Conservation (phyloP, 2,797 vertebrate genomes). For the Tympanoctomys barrerae region DNA sequence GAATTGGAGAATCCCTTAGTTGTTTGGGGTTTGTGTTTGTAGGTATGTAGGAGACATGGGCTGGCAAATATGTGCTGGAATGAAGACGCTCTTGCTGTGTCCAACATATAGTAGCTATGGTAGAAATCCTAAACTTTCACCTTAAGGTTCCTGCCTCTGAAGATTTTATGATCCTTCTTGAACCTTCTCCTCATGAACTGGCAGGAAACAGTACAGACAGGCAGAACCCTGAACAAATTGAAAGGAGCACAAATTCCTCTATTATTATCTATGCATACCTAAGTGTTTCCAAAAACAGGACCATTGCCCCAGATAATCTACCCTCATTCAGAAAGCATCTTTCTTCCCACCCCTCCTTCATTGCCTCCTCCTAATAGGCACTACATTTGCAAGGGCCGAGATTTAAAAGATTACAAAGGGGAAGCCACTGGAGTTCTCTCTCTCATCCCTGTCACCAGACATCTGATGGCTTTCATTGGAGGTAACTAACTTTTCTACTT, state of each 20-base stretch:
- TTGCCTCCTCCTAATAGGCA: neutral
- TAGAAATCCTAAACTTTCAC: neutral
- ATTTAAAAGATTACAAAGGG: neutral
- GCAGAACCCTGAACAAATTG: neutral
- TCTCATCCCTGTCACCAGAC: neutral
- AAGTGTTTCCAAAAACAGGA: neutral
- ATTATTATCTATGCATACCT: neutral
- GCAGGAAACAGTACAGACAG: neutral
- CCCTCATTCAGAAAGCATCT: neutral
- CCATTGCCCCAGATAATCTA: neutral
- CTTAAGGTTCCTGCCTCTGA: neutral
- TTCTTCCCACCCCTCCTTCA: fast-evolving
- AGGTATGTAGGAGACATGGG: neutral
- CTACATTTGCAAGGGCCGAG: neutral
- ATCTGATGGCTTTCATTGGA: neutral
- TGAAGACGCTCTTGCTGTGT: fast-evolving
- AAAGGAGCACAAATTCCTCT: neutral
- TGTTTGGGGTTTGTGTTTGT: neutral
- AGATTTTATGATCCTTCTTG: neutral
- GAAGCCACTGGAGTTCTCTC: neutral
- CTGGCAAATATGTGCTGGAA: neutral
- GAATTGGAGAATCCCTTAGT: neutral
- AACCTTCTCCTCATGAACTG: neutral
- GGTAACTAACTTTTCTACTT: neutral
- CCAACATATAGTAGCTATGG: fast-evolving